Conservation (phyloP, 2,888 invertebrate species). For the Barypeithes pellucidus region DNA sequence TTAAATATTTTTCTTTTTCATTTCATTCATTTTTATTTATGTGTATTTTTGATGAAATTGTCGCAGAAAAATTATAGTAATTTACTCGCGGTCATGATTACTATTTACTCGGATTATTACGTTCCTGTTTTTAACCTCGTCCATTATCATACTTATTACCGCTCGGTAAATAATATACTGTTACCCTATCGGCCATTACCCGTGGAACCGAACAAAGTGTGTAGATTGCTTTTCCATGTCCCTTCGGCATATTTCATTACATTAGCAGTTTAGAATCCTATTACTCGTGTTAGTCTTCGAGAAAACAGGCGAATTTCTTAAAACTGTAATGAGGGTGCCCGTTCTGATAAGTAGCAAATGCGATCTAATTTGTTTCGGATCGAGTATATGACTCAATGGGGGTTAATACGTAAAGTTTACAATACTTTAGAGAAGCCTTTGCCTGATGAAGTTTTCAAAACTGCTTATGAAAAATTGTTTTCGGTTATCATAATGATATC, state of each 20-base stretch:
- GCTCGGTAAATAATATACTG: too few relatives aligned
- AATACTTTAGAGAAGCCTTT: conserved; percentile 23
- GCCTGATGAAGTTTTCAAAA: conserved; percentile 25
- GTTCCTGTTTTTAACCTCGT: too few relatives aligned
- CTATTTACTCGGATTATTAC: too few relatives aligned
- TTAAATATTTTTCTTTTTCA: too few relatives aligned
- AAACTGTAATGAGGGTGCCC: conserved; percentile 47
- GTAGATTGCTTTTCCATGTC: conserved; percentile 49
- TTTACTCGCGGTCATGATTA: too few relatives aligned
- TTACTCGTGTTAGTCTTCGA: conserved; percentile 36
- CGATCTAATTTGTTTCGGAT: conserved; percentile 30
- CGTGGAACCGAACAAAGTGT: conserved; percentile 43
- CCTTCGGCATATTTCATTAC: conserved; percentile 42
- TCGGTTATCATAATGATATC: conserved; percentile 18
- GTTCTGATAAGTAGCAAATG: conserved; percentile 37
- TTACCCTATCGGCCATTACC: conserved; percentile 30
- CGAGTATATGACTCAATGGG: conserved; percentile 27
- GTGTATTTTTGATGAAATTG: too few relatives aligned
- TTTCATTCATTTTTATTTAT: too few relatives aligned
- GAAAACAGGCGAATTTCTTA: conserved; percentile 46
- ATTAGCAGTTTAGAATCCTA: conserved; percentile 51
- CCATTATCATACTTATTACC: too few relatives aligned
- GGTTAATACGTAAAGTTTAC: conserved; percentile 34
- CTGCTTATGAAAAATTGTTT: conserved; percentile 22
- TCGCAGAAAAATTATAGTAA: too few relatives aligned